Evolutionary conservation across 2,888 invertebrate species (phyloP).

Genomic region (Dysmachus trigonus): DNA sequence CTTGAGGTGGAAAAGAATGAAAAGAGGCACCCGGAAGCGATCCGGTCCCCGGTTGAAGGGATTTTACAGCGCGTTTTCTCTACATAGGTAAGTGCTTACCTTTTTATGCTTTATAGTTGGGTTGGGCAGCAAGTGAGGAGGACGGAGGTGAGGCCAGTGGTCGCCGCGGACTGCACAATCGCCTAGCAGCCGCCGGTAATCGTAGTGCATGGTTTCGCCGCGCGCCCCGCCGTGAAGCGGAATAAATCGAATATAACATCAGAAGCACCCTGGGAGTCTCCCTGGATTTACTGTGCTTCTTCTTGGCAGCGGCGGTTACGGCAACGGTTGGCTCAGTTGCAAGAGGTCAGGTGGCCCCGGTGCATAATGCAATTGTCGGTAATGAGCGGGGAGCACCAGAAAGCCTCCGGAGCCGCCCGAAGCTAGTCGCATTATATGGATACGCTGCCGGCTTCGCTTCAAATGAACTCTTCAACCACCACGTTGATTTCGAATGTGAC

Average conservation of each 20-base stretch:
- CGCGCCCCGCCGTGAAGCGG: neutral
- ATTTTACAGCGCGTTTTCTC: constrained; percentile 9
- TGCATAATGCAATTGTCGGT: constrained; percentile 33
- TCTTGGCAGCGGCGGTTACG: neutral
- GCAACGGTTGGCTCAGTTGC: constrained; percentile 29
- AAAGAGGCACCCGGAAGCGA: constrained; percentile 13
- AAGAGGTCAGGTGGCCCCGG: constrained; percentile 30
- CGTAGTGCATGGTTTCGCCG: neutral
- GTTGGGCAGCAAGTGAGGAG: neutral
- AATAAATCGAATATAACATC: constrained; percentile 28
- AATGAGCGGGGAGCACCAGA: constrained; percentile 10
- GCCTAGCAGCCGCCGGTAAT: neutral
- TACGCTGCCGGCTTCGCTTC: neutral
- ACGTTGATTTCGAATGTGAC: constrained; percentile 24
- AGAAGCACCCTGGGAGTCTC: constrained; percentile 14
- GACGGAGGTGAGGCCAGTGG: neutral
- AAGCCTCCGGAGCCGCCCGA: neutral
- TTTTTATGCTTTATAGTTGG: neutral
- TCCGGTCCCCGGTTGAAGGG: neutral
- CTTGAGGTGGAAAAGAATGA: neutral
- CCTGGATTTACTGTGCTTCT: constrained; percentile 3
- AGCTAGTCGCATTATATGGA: neutral
- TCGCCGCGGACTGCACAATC: neutral
- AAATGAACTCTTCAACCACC: neutral
- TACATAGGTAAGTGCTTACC: neutral